Conservation (phyloP, 2,797 vertebrate species). For the Champsocephalus gunnari region DNA sequence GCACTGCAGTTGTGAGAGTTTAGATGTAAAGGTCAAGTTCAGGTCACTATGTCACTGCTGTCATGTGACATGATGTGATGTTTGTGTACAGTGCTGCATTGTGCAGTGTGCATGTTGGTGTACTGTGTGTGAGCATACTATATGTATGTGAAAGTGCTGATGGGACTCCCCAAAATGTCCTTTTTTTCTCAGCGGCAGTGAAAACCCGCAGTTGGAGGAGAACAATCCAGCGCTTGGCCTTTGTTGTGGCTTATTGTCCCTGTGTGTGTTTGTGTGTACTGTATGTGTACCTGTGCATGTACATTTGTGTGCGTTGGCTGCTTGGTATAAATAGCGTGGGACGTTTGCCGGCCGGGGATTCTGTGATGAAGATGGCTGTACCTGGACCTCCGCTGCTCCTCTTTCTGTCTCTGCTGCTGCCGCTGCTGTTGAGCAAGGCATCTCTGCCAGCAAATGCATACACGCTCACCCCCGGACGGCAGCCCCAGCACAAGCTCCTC, state of each 20-base stretch:
- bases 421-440: conserved; percentile 75
- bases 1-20: conserved; percentile 8
- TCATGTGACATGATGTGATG: conserved; percentile 60
- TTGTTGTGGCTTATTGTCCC: conserved; percentile 83
- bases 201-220: conserved; percentile 75
- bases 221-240: conserved; percentile 79
- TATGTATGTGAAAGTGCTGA: conserved; percentile 81
- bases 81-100: conserved; percentile 58
- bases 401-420: conserved; percentile 68
- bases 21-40: conserved; percentile 38
- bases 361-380: conserved; percentile 75
- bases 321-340: conserved; percentile 69
- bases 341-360: conserved; percentile 58
- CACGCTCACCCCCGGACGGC: conserved; percentile 67
- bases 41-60: conserved; percentile 62
- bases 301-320: conserved; percentile 40
- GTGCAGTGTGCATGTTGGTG: conserved; percentile 45
- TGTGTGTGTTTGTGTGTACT: conserved; percentile 34
- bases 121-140: conserved; percentile 49
- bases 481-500: conserved; percentile 81
- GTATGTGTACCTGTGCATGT: conserved; percentile 47
- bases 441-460: conserved; percentile 72
- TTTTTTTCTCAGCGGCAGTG: conserved; percentile 69
- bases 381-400: conserved; percentile 66
- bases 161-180: conserved; percentile 63